Percentiles rank a stretch among this genome's conserved stretches.
Evolutionary conservation across 2,888 invertebrate species (phyloP).

Genomic region (Monochamus alternatus): DNA sequence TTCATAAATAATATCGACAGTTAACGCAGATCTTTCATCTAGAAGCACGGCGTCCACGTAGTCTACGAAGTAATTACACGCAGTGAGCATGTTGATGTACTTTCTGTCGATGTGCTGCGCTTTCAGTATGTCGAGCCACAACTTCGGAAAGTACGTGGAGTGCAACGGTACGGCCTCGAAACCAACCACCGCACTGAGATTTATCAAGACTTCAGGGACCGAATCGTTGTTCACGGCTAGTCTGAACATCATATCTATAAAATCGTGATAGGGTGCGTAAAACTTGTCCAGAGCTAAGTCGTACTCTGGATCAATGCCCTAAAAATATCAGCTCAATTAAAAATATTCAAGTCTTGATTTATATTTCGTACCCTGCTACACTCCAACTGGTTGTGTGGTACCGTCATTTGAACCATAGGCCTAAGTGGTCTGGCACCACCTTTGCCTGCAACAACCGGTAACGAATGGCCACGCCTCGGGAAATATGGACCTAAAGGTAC

Average conservation of each 20-base stretch:
- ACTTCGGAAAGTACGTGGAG: constrained; percentile 90
- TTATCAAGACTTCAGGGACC: constrained; percentile 88
- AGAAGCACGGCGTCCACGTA: constrained; percentile 92
- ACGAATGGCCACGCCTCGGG: constrained; percentile 79
- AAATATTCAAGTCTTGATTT: neutral
- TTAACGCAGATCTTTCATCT: constrained; percentile 90
- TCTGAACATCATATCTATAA: constrained; percentile 89
- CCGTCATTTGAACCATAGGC: constrained; percentile 90
- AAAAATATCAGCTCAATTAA: constrained; percentile 52
- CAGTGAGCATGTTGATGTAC: constrained; percentile 86
- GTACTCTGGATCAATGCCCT: constrained; percentile 85
- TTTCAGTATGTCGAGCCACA: constrained; percentile 92
- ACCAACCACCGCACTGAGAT: constrained; percentile 90
- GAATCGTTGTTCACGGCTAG: constrained; percentile 91
- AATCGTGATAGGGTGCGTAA: constrained; percentile 91
- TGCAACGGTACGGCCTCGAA: constrained; percentile 92
- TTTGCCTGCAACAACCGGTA: constrained; percentile 73
- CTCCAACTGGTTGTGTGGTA: constrained; percentile 84
- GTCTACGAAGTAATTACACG: constrained; percentile 88
- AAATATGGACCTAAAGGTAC: constrained; percentile 85
- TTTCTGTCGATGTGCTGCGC: constrained; percentile 86
- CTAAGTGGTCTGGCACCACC: constrained; percentile 82
- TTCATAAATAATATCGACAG: constrained; percentile 88
- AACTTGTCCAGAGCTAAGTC: constrained; percentile 84
- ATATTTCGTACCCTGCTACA: constrained; percentile 74